Conservation (phyloP, 23 tunicate species). For the Styela clava region DNA sequence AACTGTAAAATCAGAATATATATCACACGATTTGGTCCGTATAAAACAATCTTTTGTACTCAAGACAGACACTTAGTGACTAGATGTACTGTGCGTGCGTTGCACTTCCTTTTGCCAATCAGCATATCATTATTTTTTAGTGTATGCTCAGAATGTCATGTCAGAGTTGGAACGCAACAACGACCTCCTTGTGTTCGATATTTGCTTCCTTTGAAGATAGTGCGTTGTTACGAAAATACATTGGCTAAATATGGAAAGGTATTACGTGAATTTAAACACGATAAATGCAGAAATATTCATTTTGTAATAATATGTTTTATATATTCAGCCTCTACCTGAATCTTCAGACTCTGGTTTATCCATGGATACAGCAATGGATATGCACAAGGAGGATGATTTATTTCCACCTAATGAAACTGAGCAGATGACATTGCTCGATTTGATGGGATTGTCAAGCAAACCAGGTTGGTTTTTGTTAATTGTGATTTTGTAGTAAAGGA, state of each 20-base stretch:
- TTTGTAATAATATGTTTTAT: background rate
- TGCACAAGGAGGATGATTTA: conserved; percentile 29
- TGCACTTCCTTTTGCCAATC: too few species aligned
- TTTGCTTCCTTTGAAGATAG: conserved; percentile 75
- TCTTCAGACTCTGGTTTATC: conserved; percentile 48
- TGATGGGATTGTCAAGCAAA: conserved; percentile 45
- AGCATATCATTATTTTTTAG: too few species aligned
- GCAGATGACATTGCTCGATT: conserved; percentile 38
- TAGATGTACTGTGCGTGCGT: too few species aligned
- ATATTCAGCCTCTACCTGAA: conserved; percentile 4
- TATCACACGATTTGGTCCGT: too few species aligned
- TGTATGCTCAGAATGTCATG: conserved; percentile 46
- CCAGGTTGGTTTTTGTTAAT: background rate
- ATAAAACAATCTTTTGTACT: too few species aligned
- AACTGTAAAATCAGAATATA: too few species aligned
- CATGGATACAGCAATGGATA: conserved; percentile 48
- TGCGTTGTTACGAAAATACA: conserved; percentile 62
- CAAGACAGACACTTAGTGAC: too few species aligned
- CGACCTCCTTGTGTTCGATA: conserved; percentile 41
- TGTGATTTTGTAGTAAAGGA: background rate
- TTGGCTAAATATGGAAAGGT: conserved; percentile 27
- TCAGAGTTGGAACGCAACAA: conserved; percentile 61
- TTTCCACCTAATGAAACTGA: conserved; percentile 13
- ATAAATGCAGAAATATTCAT: background rate
- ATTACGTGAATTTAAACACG: too few species aligned